phyloP scores from a whole-genome alignment of 23 tunicate species.

The Trididemnum nubilum region DNA sequence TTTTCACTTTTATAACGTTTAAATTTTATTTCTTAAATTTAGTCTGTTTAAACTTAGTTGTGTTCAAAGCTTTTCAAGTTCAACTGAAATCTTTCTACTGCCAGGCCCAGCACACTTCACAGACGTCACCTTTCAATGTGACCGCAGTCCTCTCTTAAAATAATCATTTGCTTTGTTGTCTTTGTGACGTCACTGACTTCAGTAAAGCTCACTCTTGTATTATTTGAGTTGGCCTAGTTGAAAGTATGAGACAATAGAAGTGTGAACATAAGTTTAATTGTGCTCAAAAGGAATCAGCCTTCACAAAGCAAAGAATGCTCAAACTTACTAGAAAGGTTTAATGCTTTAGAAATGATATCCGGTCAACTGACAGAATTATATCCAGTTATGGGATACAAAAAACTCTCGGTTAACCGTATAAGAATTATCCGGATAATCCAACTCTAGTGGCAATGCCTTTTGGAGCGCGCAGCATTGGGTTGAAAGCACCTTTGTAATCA shows the following conservation, averaged over 20 bases:
- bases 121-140: background rate
- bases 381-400: conserved; percentile 27
- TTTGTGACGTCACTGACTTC: conserved; percentile 1
- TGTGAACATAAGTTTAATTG: conserved; percentile 27
- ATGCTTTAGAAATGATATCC: conserved; percentile 6
- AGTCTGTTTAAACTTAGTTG: background rate
- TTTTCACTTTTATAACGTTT: conserved; percentile 47
- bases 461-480: no score
- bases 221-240: conserved; percentile 3
- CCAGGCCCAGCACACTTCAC: conserved; percentile 4
- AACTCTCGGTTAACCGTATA: conserved; percentile 19
- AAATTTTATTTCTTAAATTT: conserved; percentile 32
- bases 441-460: conserved; percentile 17
- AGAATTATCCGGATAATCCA: conserved; percentile 28
- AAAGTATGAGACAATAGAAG: conserved; percentile 3
- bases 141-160: conserved; percentile 14
- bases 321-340: background rate
- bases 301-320: conserved; percentile 14
- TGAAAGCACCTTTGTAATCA: no score
- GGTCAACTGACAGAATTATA: conserved; percentile 14
- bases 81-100: background rate
- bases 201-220: conserved; percentile 11
- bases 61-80: conserved; percentile 7
- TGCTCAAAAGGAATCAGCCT: conserved; percentile 21
- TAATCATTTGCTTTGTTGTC: conserved; percentile 8